Base-by-base conservation (phyloP, 2,797 vertebrate genomes). In the Odontamblyopus rebecca region DNA sequence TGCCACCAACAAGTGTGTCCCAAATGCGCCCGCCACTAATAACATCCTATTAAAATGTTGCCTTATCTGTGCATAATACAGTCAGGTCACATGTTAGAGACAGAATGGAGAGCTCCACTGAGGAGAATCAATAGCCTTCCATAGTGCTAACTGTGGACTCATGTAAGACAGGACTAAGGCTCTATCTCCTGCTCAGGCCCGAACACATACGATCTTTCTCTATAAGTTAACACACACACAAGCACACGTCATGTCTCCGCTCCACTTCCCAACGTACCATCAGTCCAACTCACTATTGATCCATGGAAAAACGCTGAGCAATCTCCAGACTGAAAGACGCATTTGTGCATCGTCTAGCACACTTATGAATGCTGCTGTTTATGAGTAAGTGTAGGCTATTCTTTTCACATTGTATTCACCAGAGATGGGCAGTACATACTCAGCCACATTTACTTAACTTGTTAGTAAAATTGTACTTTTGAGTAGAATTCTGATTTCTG, bases 201-300 rank as follows among this genome's bases (percentile, higher is more conserved):
- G 84, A 88, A 93, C 86, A 92, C 85, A 59, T 78, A 74, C 77
- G 76, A 78, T 74, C 86, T 93, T 89, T 91, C 70, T 88, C 79
- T 57, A 12, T 59, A 12, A 29, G 67, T 71, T 80, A 12, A 44
- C 41, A 44, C 41, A 44, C 79, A 79, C 77, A 87, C 89, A 89
- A 69, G 80, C 48, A 4, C 48, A 50, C 12, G 44, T 13, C 44
- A 48, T 48, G 44, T 48, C 44, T 48, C 75, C 67, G 77, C 81
- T 77, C 82, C 65, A 15, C 77, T 76, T 78, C 61, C 77, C 72
- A 77, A 61, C 75, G 90, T 92, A 92, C 91, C 91, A 93, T 92
- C 86, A 90, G 89, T 85, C 88, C 78, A 76, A 80, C 87, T 89
- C 91, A 53, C 89, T 90, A 91, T 92, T 88, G 89, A 93, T 87